Percentiles rank a stretch among this genome's conserved stretches.
phyloP scores from a whole-genome alignment of 2,113 vertebrate genomes.

The Castor canadensis region DNA sequence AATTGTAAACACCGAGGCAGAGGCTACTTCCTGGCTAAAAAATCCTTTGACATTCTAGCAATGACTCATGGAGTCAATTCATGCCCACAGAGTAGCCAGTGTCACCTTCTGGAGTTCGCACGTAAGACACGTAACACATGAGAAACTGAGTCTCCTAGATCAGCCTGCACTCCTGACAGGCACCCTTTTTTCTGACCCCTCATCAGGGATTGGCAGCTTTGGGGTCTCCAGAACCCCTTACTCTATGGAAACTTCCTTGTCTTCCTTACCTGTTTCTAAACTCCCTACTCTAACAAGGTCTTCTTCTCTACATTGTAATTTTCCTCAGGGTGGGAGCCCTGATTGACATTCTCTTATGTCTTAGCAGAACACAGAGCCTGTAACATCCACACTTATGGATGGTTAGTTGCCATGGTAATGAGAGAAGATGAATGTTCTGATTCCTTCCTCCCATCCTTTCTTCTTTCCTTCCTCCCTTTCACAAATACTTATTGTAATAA shows the following conservation, averaged over 20 bases:
- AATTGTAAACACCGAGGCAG: constrained; percentile 47
- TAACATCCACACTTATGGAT: neutral
- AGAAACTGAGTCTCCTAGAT: neutral
- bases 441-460: rapidly evolving
- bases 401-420: neutral
- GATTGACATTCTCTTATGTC: neutral
- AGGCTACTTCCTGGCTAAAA: constrained; percentile 68
- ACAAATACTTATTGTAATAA: neutral
- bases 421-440: neutral
- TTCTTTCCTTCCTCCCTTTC: neutral
- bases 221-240: neutral
- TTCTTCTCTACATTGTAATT: neutral
- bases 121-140: neutral
- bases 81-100: constrained; percentile 45
- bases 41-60: constrained; percentile 63
- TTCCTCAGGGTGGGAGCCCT: neutral
- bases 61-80: constrained; percentile 60
- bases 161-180: neutral
- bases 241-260: neutral
- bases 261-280: neutral
- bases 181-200: neutral
- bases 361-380: neutral
- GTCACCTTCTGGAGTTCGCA: constrained; percentile 46
- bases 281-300: neutral
- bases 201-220: neutral